These are phyloP conservation scores for Oryctes rhinoceros DNA, from an alignment of 1,140 invertebrate species.

Conservation along the genomic window DNA sequence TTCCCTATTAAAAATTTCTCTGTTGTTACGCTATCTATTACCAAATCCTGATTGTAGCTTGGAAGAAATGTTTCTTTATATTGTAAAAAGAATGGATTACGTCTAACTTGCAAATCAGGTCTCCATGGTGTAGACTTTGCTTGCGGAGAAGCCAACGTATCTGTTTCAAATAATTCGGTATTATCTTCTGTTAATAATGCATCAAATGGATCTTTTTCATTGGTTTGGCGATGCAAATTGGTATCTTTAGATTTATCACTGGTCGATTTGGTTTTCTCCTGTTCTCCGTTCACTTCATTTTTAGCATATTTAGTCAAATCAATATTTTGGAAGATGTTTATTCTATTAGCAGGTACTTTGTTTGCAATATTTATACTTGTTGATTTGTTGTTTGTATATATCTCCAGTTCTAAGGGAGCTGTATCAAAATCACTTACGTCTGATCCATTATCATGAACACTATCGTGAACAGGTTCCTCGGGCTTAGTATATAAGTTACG, in stretches of 20 bases:
- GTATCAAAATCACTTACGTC: constrained; percentile 2
- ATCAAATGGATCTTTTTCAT: not conserved
- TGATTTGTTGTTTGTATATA: not conserved
- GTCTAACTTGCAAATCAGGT: not conserved
- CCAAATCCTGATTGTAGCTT: constrained; percentile 42
- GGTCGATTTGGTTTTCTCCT: not conserved
- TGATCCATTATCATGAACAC: not conserved
- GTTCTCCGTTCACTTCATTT: not conserved
- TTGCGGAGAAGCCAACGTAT: not conserved
- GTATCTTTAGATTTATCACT: not conserved
- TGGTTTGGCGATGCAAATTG: not conserved
- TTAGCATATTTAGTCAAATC: not conserved
- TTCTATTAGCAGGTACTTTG: not conserved
- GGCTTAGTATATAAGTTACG: not conserved
- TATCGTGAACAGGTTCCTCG: no score
- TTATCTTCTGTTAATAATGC: not conserved
- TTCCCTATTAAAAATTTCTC: not conserved
- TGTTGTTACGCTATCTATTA: not conserved
- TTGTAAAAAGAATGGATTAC: constrained; percentile 36
- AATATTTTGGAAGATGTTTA: constrained; percentile 31
- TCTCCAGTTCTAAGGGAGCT: constrained; percentile 10
- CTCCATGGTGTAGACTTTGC: constrained; percentile 31
- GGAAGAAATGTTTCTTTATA: constrained; percentile 35
- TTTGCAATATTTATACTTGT: constrained; percentile 24
- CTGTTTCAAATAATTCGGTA: not conserved